Base-by-base conservation (phyloP, 2,888 invertebrate species). In the Conistra vaccinii region DNA sequence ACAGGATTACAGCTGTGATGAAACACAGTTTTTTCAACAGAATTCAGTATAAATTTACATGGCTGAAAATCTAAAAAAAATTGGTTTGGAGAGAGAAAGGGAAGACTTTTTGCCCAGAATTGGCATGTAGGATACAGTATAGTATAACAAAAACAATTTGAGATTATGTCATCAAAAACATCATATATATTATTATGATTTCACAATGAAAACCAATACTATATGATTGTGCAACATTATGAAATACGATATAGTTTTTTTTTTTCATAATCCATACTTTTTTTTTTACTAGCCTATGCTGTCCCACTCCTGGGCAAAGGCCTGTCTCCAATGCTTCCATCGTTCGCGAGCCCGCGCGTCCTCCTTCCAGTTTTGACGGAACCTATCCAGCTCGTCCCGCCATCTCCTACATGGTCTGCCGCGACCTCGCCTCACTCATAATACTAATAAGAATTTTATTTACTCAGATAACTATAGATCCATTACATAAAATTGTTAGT, bases 121-220 rank as follows among this genome's bases (percentile, higher is more conserved):
- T 60, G 17, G 2, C 0, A 32, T 45, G 14, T 10, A 17, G 5
- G 1, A 20, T n/a, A 48, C 23, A 61, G 1, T 6, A 35, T 20
- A n/a, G 17, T 12, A 42, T n/a, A 32, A 20, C n/a, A 45, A 20
- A 69, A 48, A 0, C 14, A 35, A 7, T 42, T 55, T 17, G 1
- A 29, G 17, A 39, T 17, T 53, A 23, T 26, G 9, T 57, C 45
- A 58, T 72, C 23, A 35, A 69, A 35, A 39, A 39, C 6, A 17
- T 48, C 26, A 45, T 23, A 58, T n/a, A n/a, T n/a, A n/a, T n/a
- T n/a, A n/a, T n/a, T n/a, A n/a, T 29, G 5, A 75, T 66, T 60
- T 26, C 26, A 53, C 60, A 67, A 61, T 67, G 5, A 29, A 45
- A n/a, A 42, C 5, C 14, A 55, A 55, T 32, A 53, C 3, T 26